phyloP scores from a whole-genome alignment of 2,888 invertebrate species.

The Ennomos erosarius region DNA sequence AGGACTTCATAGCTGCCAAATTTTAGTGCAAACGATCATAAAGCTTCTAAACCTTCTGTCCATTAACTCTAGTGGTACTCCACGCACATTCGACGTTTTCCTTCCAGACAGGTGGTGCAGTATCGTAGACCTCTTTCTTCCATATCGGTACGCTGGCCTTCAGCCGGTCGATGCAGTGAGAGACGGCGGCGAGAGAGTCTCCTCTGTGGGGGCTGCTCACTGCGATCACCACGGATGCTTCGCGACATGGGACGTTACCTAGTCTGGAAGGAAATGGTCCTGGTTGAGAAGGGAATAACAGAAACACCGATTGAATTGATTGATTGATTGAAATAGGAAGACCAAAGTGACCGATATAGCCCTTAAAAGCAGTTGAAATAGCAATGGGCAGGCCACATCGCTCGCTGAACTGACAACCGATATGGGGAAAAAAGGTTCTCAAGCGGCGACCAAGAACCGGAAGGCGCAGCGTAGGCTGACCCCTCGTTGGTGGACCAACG shows the following conservation, averaged over 20 bases:
- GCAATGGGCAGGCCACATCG: too few species aligned
- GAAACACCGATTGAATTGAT: too few species aligned
- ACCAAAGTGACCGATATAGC: too few species aligned
- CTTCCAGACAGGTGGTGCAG: slow-evolving; percentile 88
- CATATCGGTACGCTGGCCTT: slow-evolving; percentile 97
- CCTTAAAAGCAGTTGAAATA: too few species aligned
- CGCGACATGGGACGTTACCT: slow-evolving; percentile 92
- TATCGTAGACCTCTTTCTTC: slow-evolving; percentile 96
- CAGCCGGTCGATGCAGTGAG: slow-evolving; percentile 92
- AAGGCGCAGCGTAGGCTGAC: too few species aligned
- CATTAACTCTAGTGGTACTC: slow-evolving; percentile 79
- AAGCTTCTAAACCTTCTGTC: slow-evolving; percentile 45
- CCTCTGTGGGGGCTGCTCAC: slow-evolving; percentile 94
- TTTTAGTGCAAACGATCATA: not conserved
- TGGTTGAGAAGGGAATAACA: too few species aligned
- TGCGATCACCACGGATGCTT: slow-evolving; percentile 96
- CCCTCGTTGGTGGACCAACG: too few species aligned
- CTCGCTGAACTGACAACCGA: too few species aligned
- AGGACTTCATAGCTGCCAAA: too few species aligned
- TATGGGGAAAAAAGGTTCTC: too few species aligned
- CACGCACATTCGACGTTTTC: slow-evolving; percentile 94
- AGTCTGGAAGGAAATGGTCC: slow-evolving; percentile 80
- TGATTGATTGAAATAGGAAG: too few species aligned
- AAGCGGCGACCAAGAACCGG: too few species aligned
- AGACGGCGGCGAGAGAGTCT: slow-evolving; percentile 92